phyloP scores from a whole-genome alignment of 2,113 vertebrate genomes.

The Microtus oregoni region DNA sequence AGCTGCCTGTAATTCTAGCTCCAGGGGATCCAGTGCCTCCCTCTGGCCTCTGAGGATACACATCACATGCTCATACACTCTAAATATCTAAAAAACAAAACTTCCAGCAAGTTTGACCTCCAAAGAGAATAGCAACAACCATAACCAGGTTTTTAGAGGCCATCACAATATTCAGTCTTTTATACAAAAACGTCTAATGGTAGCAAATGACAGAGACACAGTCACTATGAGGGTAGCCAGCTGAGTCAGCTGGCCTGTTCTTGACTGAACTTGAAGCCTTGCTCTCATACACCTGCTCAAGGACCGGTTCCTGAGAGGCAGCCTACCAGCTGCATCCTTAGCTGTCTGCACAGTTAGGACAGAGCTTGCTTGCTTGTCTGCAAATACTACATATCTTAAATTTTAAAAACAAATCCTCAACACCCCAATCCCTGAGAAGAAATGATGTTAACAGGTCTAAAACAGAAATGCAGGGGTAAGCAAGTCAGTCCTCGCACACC shows the following conservation, averaged over 20 bases:
- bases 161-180: background rate
- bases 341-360: background rate
- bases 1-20: background rate
- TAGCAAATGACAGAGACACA: background rate
- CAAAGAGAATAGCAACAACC: background rate
- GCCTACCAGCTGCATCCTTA: background rate
- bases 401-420: conserved; percentile 11
- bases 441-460: conserved; percentile 7
- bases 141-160: background rate
- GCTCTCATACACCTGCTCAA: background rate
- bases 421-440: background rate
- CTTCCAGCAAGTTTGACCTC: background rate
- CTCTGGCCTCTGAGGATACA: background rate
- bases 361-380: background rate
- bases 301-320: background rate
- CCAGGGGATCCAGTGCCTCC: background rate
- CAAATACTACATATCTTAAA: background rate
- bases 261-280: background rate
- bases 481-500: background rate
- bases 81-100: background rate
- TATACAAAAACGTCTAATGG: background rate
- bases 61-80: background rate
- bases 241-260: background rate
- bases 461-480: background rate
- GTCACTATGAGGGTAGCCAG: background rate